Evolutionary conservation across 2,888 invertebrate species (phyloP).

Genomic region (Cryptops parisi): DNA sequence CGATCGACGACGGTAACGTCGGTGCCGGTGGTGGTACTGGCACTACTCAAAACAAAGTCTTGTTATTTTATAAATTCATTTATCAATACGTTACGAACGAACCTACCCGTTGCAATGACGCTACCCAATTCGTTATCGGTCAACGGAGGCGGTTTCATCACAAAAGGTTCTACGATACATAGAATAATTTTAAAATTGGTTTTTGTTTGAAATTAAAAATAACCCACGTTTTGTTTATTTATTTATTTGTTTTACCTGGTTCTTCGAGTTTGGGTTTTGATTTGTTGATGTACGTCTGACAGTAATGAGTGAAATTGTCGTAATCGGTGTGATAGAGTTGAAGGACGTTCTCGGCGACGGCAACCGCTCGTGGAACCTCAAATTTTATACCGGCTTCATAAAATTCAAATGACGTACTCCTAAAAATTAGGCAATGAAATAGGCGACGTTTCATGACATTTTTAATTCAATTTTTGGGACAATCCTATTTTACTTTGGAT

Average conservation of each 20-base stretch:
- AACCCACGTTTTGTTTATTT: no score
- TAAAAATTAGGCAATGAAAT: neutral
- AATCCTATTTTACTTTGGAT: neutral
- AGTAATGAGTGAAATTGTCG: slow-evolving; percentile 10
- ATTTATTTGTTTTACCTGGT: no score
- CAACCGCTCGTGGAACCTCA: slow-evolving; percentile 3
- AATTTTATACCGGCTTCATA: slow-evolving; percentile 3
- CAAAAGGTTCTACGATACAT: no score
- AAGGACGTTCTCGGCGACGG: neutral
- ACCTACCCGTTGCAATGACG: no score
- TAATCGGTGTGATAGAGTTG: neutral
- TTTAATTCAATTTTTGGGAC: neutral
- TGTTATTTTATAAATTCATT: no score
- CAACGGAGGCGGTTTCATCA: no score
- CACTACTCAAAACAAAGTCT: no score
- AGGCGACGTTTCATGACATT: neutral
- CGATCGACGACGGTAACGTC: neutral
- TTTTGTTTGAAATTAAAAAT: no score
- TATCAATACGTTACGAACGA: no score
- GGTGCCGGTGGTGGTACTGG: neutral
- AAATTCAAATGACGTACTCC: slow-evolving; percentile 1
- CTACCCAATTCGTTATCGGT: no score
- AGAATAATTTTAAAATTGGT: no score
- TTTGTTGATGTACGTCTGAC: slow-evolving; percentile 1
- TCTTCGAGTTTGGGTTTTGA: neutral